Conservation (phyloP, 2,888 invertebrate genomes). For the Apotomis betuletana region DNA sequence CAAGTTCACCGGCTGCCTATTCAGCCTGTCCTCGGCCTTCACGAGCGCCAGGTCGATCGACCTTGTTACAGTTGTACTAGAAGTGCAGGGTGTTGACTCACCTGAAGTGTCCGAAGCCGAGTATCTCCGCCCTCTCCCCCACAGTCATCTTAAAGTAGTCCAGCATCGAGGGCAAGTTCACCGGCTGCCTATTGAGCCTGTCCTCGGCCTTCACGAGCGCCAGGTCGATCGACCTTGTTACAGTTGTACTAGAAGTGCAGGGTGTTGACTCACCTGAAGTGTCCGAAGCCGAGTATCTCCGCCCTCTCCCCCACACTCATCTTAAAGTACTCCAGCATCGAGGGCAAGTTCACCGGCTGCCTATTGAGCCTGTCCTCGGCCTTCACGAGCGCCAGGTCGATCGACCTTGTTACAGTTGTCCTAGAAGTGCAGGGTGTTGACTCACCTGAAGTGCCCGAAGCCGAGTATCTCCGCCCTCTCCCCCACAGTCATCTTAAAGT, state of each 20-base stretch:
- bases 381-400: conserved; percentile 64
- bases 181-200: conserved; percentile 45
- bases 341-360: conserved; percentile 50
- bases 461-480: conserved; percentile 64
- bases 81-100: conserved; percentile 59
- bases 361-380: conserved; percentile 52
- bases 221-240: conserved; percentile 58
- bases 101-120: conserved; percentile 69
- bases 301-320: conserved; percentile 64
- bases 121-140: conserved; percentile 62
- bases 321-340: conserved; percentile 58
- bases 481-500: conserved; percentile 61
- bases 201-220: conserved; percentile 60
- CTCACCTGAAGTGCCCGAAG: conserved; percentile 66
- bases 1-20: conserved; percentile 46
- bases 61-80: conserved; percentile 52
- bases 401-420: conserved; percentile 38
- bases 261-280: conserved; percentile 57
- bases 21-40: conserved; percentile 54
- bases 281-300: conserved; percentile 63
- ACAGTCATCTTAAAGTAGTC: conserved; percentile 61
- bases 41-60: conserved; percentile 64
- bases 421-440: no score
- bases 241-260: conserved; percentile 63
- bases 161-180: conserved; percentile 53